phyloP scores from a whole-genome alignment of 2,888 invertebrate species.

The Schizotus pectinicornis region DNA sequence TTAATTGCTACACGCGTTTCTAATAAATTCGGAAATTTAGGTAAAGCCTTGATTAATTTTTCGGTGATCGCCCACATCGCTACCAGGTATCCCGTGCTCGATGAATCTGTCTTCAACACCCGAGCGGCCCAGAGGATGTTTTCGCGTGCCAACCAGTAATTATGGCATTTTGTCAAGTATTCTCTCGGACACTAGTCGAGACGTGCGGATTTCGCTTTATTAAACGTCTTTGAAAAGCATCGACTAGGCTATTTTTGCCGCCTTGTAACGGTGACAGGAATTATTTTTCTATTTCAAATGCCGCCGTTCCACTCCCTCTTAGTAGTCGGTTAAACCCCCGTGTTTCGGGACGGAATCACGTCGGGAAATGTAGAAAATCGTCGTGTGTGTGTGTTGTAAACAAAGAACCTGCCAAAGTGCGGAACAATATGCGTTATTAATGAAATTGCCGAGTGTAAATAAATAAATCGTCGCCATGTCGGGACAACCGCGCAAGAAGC shows the following conservation, averaged over 20 bases:
- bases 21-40: no score
- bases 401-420: background rate
- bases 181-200: conserved; percentile 26
- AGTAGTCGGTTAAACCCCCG: background rate
- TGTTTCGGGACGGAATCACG: no score
- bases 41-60: no score
- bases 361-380: no score
- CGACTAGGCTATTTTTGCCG: conserved; percentile 40
- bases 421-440: conserved; percentile 7
- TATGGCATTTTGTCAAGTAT: conserved; percentile 53
- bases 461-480: conserved; percentile 1
- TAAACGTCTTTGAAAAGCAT: background rate
- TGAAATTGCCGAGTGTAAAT: background rate
- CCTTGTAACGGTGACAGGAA: conserved; percentile 39
- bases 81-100: no score
- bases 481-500: conserved; percentile 35
- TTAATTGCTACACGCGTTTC: no score
- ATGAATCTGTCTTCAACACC: no score
- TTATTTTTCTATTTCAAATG: conserved; percentile 48
- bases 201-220: conserved; percentile 9
- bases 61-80: no score
- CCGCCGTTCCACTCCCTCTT: background rate
- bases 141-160: conserved; percentile 21
- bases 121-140: conserved; percentile 1
- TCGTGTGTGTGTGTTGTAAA: no score